Percentiles rank a stretch among this genome's conserved stretches.
These are phyloP conservation scores for Eristalinus sepulchralis DNA, from an alignment of 2,888 invertebrate genomes.

Conservation along the genomic window DNA sequence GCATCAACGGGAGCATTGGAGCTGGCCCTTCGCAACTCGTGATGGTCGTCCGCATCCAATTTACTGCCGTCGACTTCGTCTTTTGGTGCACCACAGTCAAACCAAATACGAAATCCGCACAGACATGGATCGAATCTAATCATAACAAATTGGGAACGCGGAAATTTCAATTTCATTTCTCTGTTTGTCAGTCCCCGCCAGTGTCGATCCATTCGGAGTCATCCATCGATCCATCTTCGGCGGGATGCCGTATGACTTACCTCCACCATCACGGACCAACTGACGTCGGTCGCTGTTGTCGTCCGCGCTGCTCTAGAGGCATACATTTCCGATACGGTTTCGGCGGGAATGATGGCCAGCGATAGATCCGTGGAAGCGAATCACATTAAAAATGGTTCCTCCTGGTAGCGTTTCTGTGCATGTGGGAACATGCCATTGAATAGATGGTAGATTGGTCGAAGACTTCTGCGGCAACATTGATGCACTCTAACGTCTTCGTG, in stretches of 20 bases:
- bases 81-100: conserved; percentile 22
- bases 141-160: conserved; percentile 69
- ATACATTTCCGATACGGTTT: conserved; percentile 52
- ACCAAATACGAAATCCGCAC: conserved; percentile 14
- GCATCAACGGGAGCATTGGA: conserved; percentile 40
- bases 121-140: conserved; percentile 60
- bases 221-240: conserved; percentile 41
- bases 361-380: conserved; percentile 24
- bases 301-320: conserved; percentile 17
- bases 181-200: conserved; percentile 47
- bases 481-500: not conserved
- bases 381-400: conserved; percentile 27
- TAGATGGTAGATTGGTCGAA: not conserved
- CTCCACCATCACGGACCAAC: not conserved
- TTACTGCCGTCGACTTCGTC: conserved; percentile 14
- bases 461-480: conserved; percentile 3
- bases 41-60: conserved; percentile 34
- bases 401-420: not conserved
- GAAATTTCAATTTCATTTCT: conserved; percentile 69
- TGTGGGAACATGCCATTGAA: not conserved
- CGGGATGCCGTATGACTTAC: conserved; percentile 36
- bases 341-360: conserved; percentile 9
- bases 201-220: conserved; percentile 24
- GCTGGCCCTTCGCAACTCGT: conserved; percentile 41
- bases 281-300: not conserved